phyloP scores from a whole-genome alignment of 2,797 vertebrate species.

The Peromyscus eremicus region DNA sequence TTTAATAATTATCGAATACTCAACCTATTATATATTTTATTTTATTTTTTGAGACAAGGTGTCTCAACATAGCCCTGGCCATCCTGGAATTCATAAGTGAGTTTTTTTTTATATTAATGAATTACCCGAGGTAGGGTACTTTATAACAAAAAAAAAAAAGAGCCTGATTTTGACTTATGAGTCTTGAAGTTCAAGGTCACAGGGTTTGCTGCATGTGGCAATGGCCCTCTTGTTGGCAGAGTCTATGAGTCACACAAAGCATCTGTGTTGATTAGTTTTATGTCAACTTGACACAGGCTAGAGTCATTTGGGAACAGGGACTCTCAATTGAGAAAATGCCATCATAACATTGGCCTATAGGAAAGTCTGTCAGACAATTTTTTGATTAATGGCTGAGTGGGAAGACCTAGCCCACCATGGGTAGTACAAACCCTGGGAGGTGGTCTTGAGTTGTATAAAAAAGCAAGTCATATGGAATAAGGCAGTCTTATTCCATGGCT shows the following conservation, averaged over 20 bases:
- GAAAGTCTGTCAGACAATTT: neutral
- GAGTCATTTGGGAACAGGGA: neutral
- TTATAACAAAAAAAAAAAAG: neutral
- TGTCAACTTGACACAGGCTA: neutral
- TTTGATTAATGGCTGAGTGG: neutral
- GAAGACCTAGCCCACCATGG: neutral
- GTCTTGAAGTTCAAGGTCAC: neutral
- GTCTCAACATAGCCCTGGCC: neutral
- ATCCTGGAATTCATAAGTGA: neutral
- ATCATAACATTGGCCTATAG: neutral
- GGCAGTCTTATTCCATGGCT: neutral
- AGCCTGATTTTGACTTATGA: neutral
- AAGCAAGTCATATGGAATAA: neutral
- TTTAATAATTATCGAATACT: neutral
- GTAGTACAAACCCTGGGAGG: neutral
- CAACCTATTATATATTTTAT: neutral
- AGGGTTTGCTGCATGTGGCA: neutral
- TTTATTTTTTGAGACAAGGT: neutral
- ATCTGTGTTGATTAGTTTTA: neutral
- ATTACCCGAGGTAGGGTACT: neutral
- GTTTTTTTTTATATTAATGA: neutral
- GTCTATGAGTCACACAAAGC: neutral
- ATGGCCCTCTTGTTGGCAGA: neutral
- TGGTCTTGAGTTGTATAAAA: neutral
- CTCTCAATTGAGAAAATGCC: neutral